A percentile compares a stretch with the other conserved stretches of the same genome.
These are phyloP conservation scores for Bradypodion pumilum DNA, from an alignment of 2,797 vertebrate genomes.

Conservation along the genomic window DNA sequence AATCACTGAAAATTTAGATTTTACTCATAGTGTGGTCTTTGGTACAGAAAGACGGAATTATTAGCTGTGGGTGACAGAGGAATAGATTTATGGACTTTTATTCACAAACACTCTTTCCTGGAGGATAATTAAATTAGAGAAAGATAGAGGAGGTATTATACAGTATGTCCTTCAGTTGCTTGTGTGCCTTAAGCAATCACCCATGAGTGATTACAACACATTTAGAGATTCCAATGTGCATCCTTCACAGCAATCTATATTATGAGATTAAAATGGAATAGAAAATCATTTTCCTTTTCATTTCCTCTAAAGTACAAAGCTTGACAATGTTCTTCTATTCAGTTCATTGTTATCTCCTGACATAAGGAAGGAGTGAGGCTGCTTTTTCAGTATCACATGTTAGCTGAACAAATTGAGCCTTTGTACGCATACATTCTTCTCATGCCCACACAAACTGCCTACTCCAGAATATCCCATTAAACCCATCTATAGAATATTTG, in stretches of 20 bases:
- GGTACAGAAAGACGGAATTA: too few relatives aligned
- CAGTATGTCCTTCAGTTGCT: too few relatives aligned
- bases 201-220: too few relatives aligned
- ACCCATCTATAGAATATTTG: slow-evolving; percentile 60
- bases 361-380: slow-evolving; percentile 55
- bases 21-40: too few relatives aligned
- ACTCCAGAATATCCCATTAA: slow-evolving; percentile 69
- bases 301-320: neutral
- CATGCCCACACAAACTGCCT: slow-evolving; percentile 71
- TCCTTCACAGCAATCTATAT: neutral
- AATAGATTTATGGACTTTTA: too few relatives aligned
- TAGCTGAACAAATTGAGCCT: slow-evolving; percentile 64
- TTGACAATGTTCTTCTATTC: neutral
- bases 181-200: too few relatives aligned
- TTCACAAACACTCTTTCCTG: too few relatives aligned
- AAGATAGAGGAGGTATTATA: too few relatives aligned
- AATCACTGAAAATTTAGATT: too few relatives aligned
- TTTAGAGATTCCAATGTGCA: neutral
- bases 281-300: neutral
- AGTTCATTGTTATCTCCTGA: slow-evolving; percentile 26
- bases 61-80: neutral
- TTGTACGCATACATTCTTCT: slow-evolving; percentile 73
- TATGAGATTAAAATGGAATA: neutral
- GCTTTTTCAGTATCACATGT: slow-evolving; percentile 59
- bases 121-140: too few relatives aligned